Percentiles rank a stretch among this genome's conserved stretches.
These are phyloP conservation scores for Ladona fulva DNA, from an alignment of 1,140 invertebrate species.

Conservation along the genomic window DNA sequence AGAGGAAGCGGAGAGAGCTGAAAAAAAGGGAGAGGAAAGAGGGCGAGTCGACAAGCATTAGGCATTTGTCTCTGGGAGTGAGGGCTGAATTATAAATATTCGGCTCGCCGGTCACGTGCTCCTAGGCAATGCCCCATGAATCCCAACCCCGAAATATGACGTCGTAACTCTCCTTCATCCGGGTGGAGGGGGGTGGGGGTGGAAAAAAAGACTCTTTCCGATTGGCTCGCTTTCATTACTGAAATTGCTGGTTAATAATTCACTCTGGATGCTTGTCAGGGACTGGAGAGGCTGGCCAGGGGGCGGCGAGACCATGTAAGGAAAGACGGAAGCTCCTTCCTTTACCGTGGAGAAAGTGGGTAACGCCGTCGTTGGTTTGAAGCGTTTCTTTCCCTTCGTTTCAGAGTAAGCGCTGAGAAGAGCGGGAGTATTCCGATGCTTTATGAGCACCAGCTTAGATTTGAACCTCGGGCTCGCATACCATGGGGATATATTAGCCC, in stretches of 20 bases:
- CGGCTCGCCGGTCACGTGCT: slow-evolving; percentile 3
- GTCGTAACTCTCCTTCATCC: not conserved
- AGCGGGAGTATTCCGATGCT: too few species aligned
- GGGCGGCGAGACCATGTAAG: not conserved
- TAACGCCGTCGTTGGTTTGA: too few species aligned
- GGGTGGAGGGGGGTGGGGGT: not conserved
- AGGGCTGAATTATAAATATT: slow-evolving; percentile 10
- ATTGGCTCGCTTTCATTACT: slow-evolving; percentile 1
- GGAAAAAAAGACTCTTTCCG: slow-evolving; percentile 1
- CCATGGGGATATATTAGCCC: too few species aligned
- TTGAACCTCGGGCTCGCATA: too few species aligned
- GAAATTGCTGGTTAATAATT: slow-evolving; percentile 10
- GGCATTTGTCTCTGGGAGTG: slow-evolving; percentile 1
- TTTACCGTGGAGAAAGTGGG: too few species aligned
- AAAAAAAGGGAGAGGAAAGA: not conserved
- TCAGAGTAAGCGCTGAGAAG: too few species aligned
- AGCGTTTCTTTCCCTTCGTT: too few species aligned
- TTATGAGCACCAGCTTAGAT: too few species aligned
- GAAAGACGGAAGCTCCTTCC: too few species aligned
- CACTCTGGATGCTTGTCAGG: not conserved
- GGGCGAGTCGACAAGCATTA: not conserved
- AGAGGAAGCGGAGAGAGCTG: too few species aligned
- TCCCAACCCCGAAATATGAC: slow-evolving; percentile 3
- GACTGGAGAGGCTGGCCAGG: not conserved
- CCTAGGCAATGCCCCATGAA: not conserved